These are phyloP conservation scores for Haemorhous mexicanus DNA, from an alignment of 2,113 vertebrate genomes.

Conservation along the genomic window DNA sequence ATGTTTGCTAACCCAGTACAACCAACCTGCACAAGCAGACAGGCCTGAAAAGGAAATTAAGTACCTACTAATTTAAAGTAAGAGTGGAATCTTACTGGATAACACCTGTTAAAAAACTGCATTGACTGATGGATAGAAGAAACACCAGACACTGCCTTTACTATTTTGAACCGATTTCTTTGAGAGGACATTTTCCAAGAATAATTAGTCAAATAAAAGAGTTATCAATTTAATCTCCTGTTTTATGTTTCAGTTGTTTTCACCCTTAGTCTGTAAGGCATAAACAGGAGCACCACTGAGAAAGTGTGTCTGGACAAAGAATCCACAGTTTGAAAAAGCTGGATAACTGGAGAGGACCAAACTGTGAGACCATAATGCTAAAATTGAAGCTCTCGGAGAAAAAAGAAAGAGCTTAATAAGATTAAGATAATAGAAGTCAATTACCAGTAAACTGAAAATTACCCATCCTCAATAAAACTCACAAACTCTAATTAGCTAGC, in stretches of 20 bases:
- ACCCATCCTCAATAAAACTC: neutral
- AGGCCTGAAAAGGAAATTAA: neutral
- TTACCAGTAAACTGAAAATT: neutral
- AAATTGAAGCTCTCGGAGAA: neutral
- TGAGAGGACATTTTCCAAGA: neutral
- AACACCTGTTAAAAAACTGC: neutral
- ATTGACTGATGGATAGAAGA: neutral
- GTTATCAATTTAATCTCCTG: neutral
- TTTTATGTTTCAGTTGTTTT: neutral
- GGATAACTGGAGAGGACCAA: neutral
- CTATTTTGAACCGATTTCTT: neutral
- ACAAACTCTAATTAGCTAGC: neutral
- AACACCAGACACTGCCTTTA: neutral
- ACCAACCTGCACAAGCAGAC: neutral
- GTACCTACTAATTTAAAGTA: neutral
- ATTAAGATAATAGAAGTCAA: neutral
- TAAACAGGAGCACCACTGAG: neutral
- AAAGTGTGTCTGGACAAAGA: neutral
- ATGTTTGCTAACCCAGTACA: neutral
- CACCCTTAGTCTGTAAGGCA: neutral
- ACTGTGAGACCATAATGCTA: neutral
- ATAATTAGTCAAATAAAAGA: neutral
- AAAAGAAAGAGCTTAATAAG: neutral
- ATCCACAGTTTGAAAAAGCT: neutral
- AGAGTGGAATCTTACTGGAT: neutral